A percentile compares a stretch with the other conserved stretches of the same genome.
Conservation (phyloP, 1,140 invertebrate genomes). For the Neodiprion pinetum region DNA sequence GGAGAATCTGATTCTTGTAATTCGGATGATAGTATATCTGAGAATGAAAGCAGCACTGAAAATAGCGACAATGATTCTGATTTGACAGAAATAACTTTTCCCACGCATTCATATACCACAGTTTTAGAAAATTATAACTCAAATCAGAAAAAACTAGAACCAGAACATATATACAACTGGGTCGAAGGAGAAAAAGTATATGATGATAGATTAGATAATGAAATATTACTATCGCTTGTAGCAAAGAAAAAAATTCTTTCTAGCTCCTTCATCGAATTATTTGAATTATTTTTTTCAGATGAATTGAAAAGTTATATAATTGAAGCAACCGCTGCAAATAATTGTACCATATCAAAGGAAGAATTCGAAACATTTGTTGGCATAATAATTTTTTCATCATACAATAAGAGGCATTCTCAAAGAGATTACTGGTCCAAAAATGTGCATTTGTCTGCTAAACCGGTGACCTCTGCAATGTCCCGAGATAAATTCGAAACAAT, state of each 20-base stretch:
- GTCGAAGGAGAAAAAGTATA: too few species aligned
- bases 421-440: conserved; percentile 30
- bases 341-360: conserved; percentile 14
- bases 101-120: too few species aligned
- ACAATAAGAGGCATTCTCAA: conserved; percentile 27
- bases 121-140: too few species aligned
- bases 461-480: conserved; percentile 19
- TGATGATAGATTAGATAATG: too few species aligned
- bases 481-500: conserved; percentile 18
- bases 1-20: too few species aligned
- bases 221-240: too few species aligned
- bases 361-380: conserved; percentile 29
- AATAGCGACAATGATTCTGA: too few species aligned
- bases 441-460: conserved; percentile 22
- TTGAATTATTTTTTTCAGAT: conserved; percentile 8
- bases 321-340: conserved; percentile 27
- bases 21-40: too few species aligned
- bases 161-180: too few species aligned
- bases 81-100: too few species aligned
- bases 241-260: conserved; percentile 17
- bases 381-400: conserved; percentile 24
- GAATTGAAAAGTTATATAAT: conserved; percentile 18
- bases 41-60: too few species aligned
- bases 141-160: too few species aligned
- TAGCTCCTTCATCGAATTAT: conserved; percentile 21